Evolutionary conservation across 2,113 vertebrate genomes (phyloP).

Genomic region (Nymphicus hollandicus): DNA sequence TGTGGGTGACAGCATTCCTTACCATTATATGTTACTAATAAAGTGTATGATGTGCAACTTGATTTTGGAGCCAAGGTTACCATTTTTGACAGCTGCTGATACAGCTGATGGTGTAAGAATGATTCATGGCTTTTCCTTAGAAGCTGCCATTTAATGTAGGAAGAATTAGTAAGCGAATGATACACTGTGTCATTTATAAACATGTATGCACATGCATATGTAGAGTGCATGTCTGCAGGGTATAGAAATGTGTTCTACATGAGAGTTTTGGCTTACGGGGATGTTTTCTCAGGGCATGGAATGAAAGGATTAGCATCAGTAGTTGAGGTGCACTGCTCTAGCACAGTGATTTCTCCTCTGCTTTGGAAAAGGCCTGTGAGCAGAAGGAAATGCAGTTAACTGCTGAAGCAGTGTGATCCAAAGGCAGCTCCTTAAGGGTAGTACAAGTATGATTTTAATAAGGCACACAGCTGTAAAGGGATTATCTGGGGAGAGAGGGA

Average conservation of each 20-base stretch:
- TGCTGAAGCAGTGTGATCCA: neutral
- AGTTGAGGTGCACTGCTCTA: neutral
- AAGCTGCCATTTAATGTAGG: neutral
- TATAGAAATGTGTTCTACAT: neutral
- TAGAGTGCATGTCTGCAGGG: neutral
- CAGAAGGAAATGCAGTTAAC: neutral
- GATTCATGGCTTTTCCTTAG: neutral
- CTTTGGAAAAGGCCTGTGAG: neutral
- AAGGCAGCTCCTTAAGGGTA: neutral
- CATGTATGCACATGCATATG: neutral
- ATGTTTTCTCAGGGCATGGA: neutral
- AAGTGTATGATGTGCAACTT: neutral
- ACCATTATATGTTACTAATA: neutral
- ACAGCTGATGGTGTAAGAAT: neutral
- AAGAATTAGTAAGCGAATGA: neutral
- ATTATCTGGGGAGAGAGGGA: neutral
- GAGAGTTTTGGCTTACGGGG: neutral
- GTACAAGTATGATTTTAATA: neutral
- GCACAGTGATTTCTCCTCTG: neutral
- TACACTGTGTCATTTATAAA: neutral
- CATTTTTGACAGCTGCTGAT: neutral
- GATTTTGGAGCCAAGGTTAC: neutral
- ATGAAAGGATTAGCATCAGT: neutral
- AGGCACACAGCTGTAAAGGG: neutral
- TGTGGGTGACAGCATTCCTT: neutral